Evolutionary conservation across 2,113 vertebrate genomes (phyloP).

Genomic region (Eudyptes chrysolophus): DNA sequence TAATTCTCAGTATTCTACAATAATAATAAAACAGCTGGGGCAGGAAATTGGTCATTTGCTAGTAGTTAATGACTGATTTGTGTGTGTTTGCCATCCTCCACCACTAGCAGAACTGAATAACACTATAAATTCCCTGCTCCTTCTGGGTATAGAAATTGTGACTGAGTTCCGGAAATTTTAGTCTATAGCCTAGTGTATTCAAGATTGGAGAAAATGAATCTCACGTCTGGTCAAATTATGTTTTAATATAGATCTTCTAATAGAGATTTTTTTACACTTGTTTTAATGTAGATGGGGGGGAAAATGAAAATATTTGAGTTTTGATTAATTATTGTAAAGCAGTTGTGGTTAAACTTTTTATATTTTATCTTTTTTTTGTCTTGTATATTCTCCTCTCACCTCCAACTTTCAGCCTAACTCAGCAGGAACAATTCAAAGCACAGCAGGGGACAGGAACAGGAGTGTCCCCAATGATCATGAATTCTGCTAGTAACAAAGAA

Average conservation of each 20-base stretch:
- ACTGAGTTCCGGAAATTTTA: not conserved
- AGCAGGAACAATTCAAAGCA: slow-evolving; percentile 85
- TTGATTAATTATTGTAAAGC: not conserved
- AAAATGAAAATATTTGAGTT: not conserved
- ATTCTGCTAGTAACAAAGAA: slow-evolving; percentile 75
- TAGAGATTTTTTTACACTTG: accelerated
- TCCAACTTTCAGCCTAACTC: slow-evolving; percentile 81
- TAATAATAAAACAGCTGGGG: slow-evolving; percentile 69
- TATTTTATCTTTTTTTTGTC: not conserved
- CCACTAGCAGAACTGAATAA: slow-evolving; percentile 44
- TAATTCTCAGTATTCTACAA: slow-evolving; percentile 52
- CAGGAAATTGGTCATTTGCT: slow-evolving; percentile 70
- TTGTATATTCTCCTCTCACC: not conserved
- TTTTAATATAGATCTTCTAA: not conserved
- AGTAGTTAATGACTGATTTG: slow-evolving; percentile 58
- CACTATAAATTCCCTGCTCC: not conserved
- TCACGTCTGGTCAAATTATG: not conserved
- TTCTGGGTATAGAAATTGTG: slow-evolving; percentile 8
- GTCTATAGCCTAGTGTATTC: not conserved
- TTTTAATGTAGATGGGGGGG: not conserved
- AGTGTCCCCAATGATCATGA: slow-evolving; percentile 72
- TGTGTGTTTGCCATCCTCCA: slow-evolving; percentile 37
- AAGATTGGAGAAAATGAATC: not conserved
- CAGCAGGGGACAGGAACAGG: slow-evolving; percentile 73
- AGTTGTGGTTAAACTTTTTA: not conserved